These are phyloP conservation scores for Penelope pileata DNA, from an alignment of 2,113 vertebrate species.

Conservation along the genomic window DNA sequence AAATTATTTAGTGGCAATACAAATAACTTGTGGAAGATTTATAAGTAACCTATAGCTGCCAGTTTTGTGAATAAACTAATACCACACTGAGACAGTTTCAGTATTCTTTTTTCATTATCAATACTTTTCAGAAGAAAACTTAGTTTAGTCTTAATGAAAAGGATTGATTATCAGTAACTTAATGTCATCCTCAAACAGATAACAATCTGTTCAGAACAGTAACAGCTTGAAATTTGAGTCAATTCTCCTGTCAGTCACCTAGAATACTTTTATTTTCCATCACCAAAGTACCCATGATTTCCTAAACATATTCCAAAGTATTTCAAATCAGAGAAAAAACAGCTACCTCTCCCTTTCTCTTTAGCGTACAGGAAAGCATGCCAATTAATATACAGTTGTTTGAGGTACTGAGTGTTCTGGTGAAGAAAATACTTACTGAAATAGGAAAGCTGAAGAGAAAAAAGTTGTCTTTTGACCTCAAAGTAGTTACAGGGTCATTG, in stretches of 20 bases:
- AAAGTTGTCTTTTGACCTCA: background rate
- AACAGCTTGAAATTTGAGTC: background rate
- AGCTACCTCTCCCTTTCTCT: background rate
- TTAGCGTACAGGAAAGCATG: background rate
- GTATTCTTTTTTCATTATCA: background rate
- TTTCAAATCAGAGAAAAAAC: background rate
- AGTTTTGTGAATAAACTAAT: background rate
- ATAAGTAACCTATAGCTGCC: background rate
- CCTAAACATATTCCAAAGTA: background rate
- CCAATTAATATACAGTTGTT: rapidly evolving
- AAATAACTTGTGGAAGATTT: background rate
- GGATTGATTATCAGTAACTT: background rate
- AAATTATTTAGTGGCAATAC: background rate
- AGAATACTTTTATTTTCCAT: background rate
- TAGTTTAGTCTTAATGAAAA: background rate
- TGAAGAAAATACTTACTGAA: background rate
- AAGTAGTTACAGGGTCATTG: background rate
- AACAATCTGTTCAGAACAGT: background rate
- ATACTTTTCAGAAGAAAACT: background rate
- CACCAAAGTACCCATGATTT: background rate
- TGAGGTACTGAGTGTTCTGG: background rate
- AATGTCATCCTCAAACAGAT: background rate
- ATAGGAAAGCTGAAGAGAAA: background rate
- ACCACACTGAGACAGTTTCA: background rate
- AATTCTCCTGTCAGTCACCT: background rate